phyloP scores from a whole-genome alignment of 30 jellyfish, hydroid and myxozoan species.

The Aurelia sp. region DNA sequence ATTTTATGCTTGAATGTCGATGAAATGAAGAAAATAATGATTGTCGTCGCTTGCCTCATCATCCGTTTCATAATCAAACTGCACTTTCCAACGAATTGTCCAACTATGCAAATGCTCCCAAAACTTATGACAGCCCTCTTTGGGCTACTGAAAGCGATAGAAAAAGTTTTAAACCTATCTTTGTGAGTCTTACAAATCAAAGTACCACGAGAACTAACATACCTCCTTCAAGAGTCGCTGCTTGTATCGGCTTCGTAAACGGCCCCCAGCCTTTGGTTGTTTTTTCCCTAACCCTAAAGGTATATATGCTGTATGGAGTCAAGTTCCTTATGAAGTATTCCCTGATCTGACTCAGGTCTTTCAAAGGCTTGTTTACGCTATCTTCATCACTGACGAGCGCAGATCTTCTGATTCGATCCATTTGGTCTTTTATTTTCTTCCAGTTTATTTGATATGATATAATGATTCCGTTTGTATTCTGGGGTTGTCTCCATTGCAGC shows the following conservation, averaged over 20 bases:
- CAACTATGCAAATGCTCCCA: no score
- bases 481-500: conserved; percentile 54
- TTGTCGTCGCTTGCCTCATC: no score
- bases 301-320: conserved; percentile 60
- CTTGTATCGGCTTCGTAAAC: conserved; percentile 16
- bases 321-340: conserved; percentile 46
- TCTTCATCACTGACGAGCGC: neutral
- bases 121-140: no score
- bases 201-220: neutral
- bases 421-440: conserved; percentile 12
- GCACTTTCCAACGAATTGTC: no score
- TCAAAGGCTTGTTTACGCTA: conserved; percentile 3
- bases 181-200: no score
- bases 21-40: no score
- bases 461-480: conserved; percentile 38
- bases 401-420: conserved; percentile 17
- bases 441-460: conserved; percentile 45
- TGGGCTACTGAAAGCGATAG: no score
- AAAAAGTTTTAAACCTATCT: no score
- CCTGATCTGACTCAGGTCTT: conserved; percentile 29
- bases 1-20: no score
- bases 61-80: no score
- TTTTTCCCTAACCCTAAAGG: conserved; percentile 72
- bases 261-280: conserved; percentile 92
- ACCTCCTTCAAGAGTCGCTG: conserved; percentile 79